These are phyloP conservation scores for Manis crassicaudata DNA, from an alignment of 2,797 vertebrate species.

Conservation along the genomic window DNA sequence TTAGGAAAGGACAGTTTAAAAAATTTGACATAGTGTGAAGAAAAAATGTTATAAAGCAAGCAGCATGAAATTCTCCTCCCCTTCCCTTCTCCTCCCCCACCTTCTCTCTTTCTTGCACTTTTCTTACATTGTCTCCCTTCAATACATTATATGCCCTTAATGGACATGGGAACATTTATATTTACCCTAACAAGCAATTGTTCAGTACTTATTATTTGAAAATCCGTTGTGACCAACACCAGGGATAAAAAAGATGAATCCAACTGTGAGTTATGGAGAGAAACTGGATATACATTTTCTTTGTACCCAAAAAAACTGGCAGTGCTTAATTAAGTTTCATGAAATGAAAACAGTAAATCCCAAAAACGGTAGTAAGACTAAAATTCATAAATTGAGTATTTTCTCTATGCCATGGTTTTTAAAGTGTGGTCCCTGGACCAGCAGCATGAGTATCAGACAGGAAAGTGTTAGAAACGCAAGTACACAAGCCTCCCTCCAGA, in stretches of 20 bases:
- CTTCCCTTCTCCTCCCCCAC: not conserved
- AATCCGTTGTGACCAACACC: not conserved
- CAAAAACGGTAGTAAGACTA: not conserved
- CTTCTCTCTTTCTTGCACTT: not conserved
- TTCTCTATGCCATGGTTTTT: not conserved
- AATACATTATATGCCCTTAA: not conserved
- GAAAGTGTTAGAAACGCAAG: not conserved
- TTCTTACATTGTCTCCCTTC: not conserved
- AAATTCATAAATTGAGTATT: not conserved
- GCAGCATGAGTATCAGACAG: not conserved
- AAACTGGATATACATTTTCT: not conserved
- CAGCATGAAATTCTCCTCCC: not conserved
- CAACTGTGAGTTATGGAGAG: not conserved
- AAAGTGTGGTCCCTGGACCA: not conserved
- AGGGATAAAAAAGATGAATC: not conserved
- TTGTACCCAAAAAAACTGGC: not conserved
- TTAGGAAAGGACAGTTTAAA: not conserved
- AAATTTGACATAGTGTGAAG: not conserved
- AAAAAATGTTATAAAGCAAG: not conserved
- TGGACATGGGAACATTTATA: not conserved
- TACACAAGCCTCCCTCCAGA: not conserved
- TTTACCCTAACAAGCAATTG: not conserved
- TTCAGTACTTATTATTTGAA: not conserved
- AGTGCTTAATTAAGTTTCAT: not conserved
- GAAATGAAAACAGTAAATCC: not conserved